Conservation (phyloP, 2,113 vertebrate species). For the Gnathonemus echidnorhynchus region DNA sequence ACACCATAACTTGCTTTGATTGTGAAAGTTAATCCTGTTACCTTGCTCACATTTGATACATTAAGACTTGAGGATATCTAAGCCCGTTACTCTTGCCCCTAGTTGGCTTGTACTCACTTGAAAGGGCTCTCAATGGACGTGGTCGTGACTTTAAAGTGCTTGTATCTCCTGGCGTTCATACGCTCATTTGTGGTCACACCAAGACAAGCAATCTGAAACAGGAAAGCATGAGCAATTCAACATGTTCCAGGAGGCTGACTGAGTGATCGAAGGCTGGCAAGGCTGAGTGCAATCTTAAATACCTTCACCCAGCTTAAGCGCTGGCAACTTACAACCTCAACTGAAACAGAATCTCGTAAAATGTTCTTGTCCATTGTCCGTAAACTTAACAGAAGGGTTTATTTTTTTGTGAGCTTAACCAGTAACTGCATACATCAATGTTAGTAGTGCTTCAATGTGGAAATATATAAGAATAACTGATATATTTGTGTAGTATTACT, state of each 20-base stretch:
- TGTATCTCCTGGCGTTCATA: conserved; percentile 98
- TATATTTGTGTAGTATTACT: background rate
- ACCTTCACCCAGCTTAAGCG: background rate
- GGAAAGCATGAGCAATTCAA: background rate
- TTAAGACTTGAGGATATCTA: background rate
- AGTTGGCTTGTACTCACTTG: conserved; percentile 69
- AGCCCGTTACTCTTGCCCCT: background rate
- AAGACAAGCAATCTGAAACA: conserved; percentile 82
- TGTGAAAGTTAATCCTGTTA: background rate
- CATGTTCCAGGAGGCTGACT: background rate
- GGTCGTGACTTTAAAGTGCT: conserved; percentile 99
- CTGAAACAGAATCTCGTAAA: background rate
- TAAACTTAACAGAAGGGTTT: background rate
- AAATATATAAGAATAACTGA: background rate
- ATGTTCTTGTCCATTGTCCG: too few species aligned
- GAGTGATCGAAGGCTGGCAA: background rate
- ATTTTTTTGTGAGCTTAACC: background rate
- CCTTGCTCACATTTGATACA: background rate
- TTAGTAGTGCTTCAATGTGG: background rate
- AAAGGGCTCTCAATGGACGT: conserved; percentile 99
- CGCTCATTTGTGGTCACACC: conserved; percentile 98
- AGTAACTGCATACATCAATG: background rate
- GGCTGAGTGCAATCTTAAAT: background rate
- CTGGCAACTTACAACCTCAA: background rate
- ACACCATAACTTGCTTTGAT: background rate